Evolutionary conservation across 2,888 invertebrate genomes (phyloP), one percentile per base, ranked within the genome.

Genomic region (Endotricha flammealis): DNA sequence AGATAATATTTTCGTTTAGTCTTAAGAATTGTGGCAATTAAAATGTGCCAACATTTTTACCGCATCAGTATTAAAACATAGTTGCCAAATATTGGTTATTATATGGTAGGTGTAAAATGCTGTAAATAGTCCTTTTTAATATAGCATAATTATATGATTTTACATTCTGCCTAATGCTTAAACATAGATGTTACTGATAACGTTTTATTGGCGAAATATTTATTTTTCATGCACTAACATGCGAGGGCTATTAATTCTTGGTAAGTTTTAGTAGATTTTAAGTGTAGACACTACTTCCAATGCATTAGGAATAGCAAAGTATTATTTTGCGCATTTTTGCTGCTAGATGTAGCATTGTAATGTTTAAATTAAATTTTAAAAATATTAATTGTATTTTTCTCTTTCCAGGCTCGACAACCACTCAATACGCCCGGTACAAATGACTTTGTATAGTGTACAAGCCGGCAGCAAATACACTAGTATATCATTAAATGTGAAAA

Each of bases 381-480:
- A 29, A 8, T 35, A 32, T 39, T 57, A 48, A 53, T 14, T 37
- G 25, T 22, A 22, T 49, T 42, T 64, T 68, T 76, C 76, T 69
- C 53, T 70, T 91, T 90, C 8, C 90, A 95, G 94, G 93, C 92
- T 65, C 92, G 92, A 87, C 92, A 93, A 88, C 95, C 95, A 52
- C 90, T 95, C 72, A 94, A 92, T 61, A 91, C 91, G 76, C 91
- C 92, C 66, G 92, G 92, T 74, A 92, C 92, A 73, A 92, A 92
- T 80, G 93, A 93, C 67, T 93, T 92, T 87, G 93, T 94, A 88
- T 94, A 88, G 77, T 82, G 74, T 67, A 43, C 65, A 62, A 62
- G 73, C 75, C 41, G 83, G 86, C 57, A 85, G 85, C 69, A 78
- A 85, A 79, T 86, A 82, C 67, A 64, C 71, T 67, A 74, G 73